phyloP scores from a whole-genome alignment of 2,797 vertebrate species.

The Amazonetta brasiliensis region DNA sequence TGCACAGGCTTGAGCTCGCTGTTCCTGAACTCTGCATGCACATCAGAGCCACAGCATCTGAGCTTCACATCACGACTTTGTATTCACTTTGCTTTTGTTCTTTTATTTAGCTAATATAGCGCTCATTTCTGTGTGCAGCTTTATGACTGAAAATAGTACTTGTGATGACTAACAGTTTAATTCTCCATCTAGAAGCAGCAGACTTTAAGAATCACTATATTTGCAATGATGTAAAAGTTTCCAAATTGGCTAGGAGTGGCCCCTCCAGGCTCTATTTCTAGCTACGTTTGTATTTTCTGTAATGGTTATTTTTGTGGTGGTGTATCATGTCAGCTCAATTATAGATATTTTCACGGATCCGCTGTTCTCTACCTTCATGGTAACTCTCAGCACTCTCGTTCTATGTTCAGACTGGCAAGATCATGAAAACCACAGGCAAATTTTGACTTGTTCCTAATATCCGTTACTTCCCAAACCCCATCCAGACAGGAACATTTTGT shows the following conservation, averaged over 20 bases:
- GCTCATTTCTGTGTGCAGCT: background rate
- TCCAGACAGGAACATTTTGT: background rate
- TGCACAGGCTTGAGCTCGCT: background rate
- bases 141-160: background rate
- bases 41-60: background rate
- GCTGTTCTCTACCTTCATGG: background rate
- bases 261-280: conserved; percentile 1
- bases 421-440: background rate
- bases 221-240: conserved; percentile 6
- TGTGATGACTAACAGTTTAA: background rate
- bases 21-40: background rate
- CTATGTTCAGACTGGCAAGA: background rate
- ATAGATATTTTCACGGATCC: background rate
- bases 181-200: background rate
- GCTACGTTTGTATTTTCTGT: background rate
- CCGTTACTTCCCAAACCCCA: background rate
- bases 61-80: background rate
- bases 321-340: background rate
- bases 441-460: background rate
- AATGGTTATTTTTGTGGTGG: background rate
- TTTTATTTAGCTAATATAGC: background rate
- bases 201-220: background rate
- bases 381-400: background rate
- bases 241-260: background rate
- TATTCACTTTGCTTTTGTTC: background rate